Evolutionary conservation across 1,140 invertebrate species (phyloP), one percentile per base, ranked within the genome.

Genomic region (Drosophila pandora): DNA sequence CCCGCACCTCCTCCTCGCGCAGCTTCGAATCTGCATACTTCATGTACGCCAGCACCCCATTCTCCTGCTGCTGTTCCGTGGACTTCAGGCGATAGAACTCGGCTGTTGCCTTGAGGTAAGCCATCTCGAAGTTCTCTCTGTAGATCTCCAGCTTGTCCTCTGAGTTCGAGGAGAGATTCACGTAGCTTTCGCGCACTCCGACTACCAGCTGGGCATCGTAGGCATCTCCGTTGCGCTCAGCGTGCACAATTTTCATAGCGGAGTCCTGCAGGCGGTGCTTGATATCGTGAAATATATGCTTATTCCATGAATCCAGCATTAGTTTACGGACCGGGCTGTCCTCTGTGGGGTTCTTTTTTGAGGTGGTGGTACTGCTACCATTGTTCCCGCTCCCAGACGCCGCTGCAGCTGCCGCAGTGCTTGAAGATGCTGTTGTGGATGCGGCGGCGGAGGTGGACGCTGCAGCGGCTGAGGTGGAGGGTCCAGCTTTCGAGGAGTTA

Each of bases 221-320:
- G 28, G 97, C 97, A 93, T 99, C 98, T 9, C 98, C 98, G 93
- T 99, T 98, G 76, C 98, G 94, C 92, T 99, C 98, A 6, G 97
- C 96, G 92, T 98, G 96, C 9, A 99, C 97, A 68, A 99, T 94
- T 93, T 98, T 98, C 98, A 99, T 99, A 7, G 98, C 98, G 76
- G 97, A 98, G 92, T 98, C 96, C 92, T 99, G 98, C 32, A 99
- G 93, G 69, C 96, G 94, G 88, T 98, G 95, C 92, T 99, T 98
- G 70, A 99, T 99, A 91, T 98, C 96, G 89, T 95, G 95, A 93
- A 99, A 99, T 88, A 99, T 99, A 92, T 96, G 98, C 91, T 97
- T 95, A 93, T 99, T 99, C 98, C 98, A 99, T 76, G 96, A 98
- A 92, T 99, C 98, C 69, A 99, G 93, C 98, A 99, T 99, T 50